Evolutionary conservation across 2,888 invertebrate species (phyloP), one percentile per base, ranked within the genome.

Genomic region (Holacanthella duospinosa): DNA sequence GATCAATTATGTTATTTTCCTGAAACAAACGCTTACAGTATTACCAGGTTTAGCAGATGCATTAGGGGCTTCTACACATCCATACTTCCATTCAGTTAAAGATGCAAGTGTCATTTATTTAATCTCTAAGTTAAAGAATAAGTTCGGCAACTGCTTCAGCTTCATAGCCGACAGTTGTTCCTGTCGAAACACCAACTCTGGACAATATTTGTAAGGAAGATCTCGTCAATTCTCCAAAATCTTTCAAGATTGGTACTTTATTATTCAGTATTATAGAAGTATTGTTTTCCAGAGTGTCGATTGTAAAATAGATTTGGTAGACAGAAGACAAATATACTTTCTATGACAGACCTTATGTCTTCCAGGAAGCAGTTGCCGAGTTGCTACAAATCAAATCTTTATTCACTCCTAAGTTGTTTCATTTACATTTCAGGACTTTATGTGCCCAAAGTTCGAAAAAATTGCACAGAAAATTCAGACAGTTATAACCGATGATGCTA

Each of bases 1-100:
- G 75, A 79, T 93, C 44, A 88, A 88, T 74, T 88, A 88, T 75
- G 80, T 86, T 0, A 79, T 93, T 19, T 78, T 86, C 6, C 77
- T 94, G 36, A 93, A 93, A 77, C 85, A 85, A 55, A 83, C 86
- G 0, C 80, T 93, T 75, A 87, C 88, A 64, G 76, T 85, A 61
- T 79, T 93, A 0, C 83, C 85, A 1, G 84, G 84, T 2, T 79
- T 93, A 6, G 77, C 79, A 9, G 81, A 82, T 27, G 80, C 82
- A 0, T 75, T 89, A 2, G 75, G 77, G 29, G 74, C 76, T 1
- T 82, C 82, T 19, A 76, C 80, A 60, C 80, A 84, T 72, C 78
- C 80, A 2, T 80, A 83, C 62, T 77, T 88, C 21, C 77, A 77
- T 66, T 80, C 80, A 71, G 82, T 84, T 53, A 79, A 79, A 74